Evolutionary conservation across 2,888 invertebrate species (phyloP), one percentile per base, ranked within the genome.

Genomic region (Tryphoninae sp.): DNA sequence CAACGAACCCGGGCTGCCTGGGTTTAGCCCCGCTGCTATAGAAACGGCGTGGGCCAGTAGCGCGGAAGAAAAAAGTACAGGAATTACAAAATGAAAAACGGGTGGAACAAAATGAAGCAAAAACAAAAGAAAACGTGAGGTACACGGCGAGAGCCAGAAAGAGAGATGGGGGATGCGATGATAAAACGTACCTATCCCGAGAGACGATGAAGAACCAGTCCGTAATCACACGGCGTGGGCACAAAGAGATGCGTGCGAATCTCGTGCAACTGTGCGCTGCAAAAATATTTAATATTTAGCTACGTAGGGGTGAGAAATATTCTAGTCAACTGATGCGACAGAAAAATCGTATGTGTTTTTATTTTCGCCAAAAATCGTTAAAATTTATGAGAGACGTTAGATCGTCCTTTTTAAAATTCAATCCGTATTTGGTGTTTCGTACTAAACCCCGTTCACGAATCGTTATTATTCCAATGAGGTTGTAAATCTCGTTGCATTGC

Each of bases 151-250:
- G 42, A 22, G 22, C n/a, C 19, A 22, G 6, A 67, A 49, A 22
- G 53, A 9, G 19, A 16, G 59, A 45, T 49, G 53, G 7, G 49
- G 49, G 19, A 58, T 13, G 33, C 26, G 22, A 67, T 75, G 42
- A 74, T 74, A 58, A 74, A 74, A 65, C 53, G 55, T 74, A 45
- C 22, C 33, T 33, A 33, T 33, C 33, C 64, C 62, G 53, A 55
- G 64, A 67, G 69, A 79, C 45, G 64, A 64, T 42, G 59, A 49
- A 75, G 61, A 84, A 82, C 82, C 83, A 81, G 84, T 84, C 75
- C 45, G 74, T 76, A 49, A 69, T 65, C 62, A 59, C 75, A 61
- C 71, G 51, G 58, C 72, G 71, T 67, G 73, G 6, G 49, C 49
- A 62, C 73, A 55, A 62, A 59, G 16, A 26, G 45, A 58, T 11